Evolutionary conservation across 2,113 vertebrate genomes (phyloP).

Genomic region (Delphinapterus leucas): DNA sequence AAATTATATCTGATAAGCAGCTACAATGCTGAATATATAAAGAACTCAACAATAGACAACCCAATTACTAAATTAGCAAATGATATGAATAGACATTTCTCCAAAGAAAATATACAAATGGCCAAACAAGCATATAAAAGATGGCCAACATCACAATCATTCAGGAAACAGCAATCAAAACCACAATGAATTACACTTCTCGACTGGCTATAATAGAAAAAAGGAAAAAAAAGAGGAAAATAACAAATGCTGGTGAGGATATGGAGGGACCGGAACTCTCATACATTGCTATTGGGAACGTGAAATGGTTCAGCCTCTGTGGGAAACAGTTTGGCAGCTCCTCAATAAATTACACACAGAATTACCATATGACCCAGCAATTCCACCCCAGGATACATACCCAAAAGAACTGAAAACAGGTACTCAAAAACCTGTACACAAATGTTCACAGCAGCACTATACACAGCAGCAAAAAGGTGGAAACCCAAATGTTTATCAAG

Average conservation of each 20-base stretch:
- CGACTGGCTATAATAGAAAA: not conserved
- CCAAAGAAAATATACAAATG: not conserved
- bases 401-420: not conserved
- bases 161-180: not conserved
- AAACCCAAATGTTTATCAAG: not conserved
- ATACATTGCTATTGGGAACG: not conserved
- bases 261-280: not conserved
- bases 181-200: not conserved
- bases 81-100: not conserved
- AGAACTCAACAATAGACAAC: not conserved
- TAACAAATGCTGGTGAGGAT: not conserved
- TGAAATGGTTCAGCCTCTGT: not conserved
- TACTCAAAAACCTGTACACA: not conserved
- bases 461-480: not conserved
- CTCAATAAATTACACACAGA: not conserved
- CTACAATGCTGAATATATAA: not conserved
- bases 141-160: not conserved
- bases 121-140: not conserved
- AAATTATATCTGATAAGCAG: not conserved
- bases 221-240: not conserved
- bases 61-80: not conserved
- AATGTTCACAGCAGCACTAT: not conserved
- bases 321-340: not conserved
- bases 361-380: not conserved
- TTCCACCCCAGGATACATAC: not conserved